These are phyloP conservation scores for Alligator mississippiensis DNA, from an alignment of 2,113 vertebrate genomes.

Conservation along the genomic window DNA sequence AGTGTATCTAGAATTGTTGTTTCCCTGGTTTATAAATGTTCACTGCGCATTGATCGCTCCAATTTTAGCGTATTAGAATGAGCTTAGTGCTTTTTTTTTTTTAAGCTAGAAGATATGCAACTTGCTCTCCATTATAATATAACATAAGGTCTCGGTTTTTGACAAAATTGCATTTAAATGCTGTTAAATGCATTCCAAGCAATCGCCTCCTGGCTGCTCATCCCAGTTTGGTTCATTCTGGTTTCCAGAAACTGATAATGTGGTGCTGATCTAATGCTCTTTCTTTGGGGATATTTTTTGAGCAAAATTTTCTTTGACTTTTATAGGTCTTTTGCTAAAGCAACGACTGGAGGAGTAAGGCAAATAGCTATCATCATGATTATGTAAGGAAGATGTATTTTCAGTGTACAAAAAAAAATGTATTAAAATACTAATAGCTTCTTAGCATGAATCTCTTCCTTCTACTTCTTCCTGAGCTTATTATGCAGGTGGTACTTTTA, in stretches of 20 bases:
- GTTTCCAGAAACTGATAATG: background rate
- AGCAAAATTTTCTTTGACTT: background rate
- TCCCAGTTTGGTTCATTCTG: background rate
- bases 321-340: background rate
- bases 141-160: background rate
- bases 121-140: background rate
- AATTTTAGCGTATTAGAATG: no score
- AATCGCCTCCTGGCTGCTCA: background rate
- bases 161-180: background rate
- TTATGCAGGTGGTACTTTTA: background rate
- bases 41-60: background rate
- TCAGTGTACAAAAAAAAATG: background rate
- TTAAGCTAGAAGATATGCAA: no score
- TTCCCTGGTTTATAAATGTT: background rate
- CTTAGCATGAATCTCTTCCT: background rate
- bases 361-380: background rate
- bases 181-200: background rate
- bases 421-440: background rate
- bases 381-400: background rate
- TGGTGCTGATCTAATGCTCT: background rate
- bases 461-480: background rate
- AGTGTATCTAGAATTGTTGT: no score
- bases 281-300: background rate
- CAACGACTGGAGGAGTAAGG: background rate
- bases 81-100: no score